Base-by-base conservation (phyloP, 1,140 invertebrate species). In the Polypedilum pembai region DNA sequence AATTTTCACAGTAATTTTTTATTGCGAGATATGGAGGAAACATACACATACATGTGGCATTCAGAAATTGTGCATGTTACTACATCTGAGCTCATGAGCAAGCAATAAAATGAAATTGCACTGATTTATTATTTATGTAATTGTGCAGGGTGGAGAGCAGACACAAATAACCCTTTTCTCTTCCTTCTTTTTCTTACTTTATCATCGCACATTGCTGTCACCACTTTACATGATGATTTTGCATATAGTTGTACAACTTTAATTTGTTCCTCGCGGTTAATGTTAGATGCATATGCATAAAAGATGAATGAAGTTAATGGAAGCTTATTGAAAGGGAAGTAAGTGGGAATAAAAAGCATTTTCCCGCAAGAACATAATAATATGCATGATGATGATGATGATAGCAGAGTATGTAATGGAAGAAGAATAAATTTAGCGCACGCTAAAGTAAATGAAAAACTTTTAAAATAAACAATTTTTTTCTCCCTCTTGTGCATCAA, bases 81-180 rank as follows among this genome's bases (percentile, higher is more conserved):
- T 69, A 21, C 65, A 20, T 21, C 20, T 21, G 65, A 69, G 65
- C 65, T 21, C 65, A 3, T 21, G 65, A 69, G 65, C 18, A 69
- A 20, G 65, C 65, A 69, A 69, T 69, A 18, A 69, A 69, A 69
- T 69, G 17, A 69, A 69, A 69, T 69, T 69, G 20, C 65, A 69
- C 65, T 69, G 65, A 69, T 69, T 69, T 69, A 69, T 69, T 69
- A 69, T 69, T 69, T 18, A 69, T 69, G 65, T 21, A 69, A 69
- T 69, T 69, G 65, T 69, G 17, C 17, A 69, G 65, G 65, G n/a
- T 5, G 24, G 24, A 5, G 5, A 33, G 24, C 24, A 33, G 24
- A 33, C 24, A 33, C 24, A 33, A 33, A 56, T 56, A 56, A 56
- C 45, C 45, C 41, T 8, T 15, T n/a, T 56, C 15, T 56, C 45